Evolutionary conservation across 2,888 invertebrate genomes (phyloP), one percentile per base, ranked within the genome.

Genomic region (Dynastes maya): DNA sequence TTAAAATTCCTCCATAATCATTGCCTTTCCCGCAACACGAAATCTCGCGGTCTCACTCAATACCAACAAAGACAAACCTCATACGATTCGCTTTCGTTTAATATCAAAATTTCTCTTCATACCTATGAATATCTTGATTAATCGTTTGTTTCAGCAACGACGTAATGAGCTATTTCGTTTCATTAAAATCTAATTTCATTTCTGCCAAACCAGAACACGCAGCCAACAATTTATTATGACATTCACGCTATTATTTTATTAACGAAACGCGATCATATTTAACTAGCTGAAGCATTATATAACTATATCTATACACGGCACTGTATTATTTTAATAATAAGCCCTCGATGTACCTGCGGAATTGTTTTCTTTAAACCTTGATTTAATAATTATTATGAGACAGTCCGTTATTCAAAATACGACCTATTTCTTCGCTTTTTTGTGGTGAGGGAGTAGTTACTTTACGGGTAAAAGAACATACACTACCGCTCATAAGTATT

Each of bases 221-320:
- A 67, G 27, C 67, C 13, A 45, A 16, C 16, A 45, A 67, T 67
- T 67, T 67, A 67, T 67, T 67, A 2, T 27, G 67, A 49, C 45
- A 49, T 49, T 22, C 67, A 67, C 67, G 67, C 67, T 67, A 67
- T 67, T 67, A 45, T 67, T 67, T 67, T 45, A 67, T 67, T 45
- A 67, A 49, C 49, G 11, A 45, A 45, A 67, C 55, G 22, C 16
- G 8, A 58, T 58, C 2, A 58, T 16, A 5, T 63, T 11, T 32
- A 63, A 29, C 32, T 32, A 11, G n/a, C 32, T 63, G 63, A 32
- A 63, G 11, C 32, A 29, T 9, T 45, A 45, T 45, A 45, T 45
- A 45, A 45, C 45, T 8, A 45, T 11, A 45, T 2, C 13, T 55
- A 55, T 22, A 45, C 45, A 8, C 55, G 55, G 13, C 55, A 16